Conservation (phyloP, 2,113 vertebrate genomes). For the Catharus minimus region DNA sequence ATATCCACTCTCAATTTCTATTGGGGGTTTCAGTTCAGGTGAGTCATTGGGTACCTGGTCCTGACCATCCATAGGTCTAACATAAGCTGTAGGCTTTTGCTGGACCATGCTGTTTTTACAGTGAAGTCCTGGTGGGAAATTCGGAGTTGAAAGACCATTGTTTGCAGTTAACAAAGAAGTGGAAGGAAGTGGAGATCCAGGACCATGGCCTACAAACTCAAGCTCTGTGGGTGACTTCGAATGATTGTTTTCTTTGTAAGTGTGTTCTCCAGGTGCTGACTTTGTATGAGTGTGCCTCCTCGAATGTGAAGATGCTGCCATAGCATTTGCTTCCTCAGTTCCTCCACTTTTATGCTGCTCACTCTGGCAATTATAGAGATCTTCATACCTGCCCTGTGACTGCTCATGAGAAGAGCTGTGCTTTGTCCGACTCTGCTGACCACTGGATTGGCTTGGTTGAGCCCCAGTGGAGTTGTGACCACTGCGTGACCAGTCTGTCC, state of each 20-base stretch:
- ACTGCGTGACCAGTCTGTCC: slow-evolving; percentile 86
- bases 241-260: slow-evolving; percentile 82
- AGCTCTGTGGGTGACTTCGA: slow-evolving; percentile 82
- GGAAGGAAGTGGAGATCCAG: slow-evolving; percentile 86
- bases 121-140: slow-evolving; percentile 86
- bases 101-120: slow-evolving; percentile 86
- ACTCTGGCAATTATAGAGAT: slow-evolving; percentile 83
- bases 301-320: slow-evolving; percentile 73
- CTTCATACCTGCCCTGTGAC: slow-evolving; percentile 80
- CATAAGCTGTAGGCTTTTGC: slow-evolving; percentile 93
- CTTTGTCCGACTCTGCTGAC: slow-evolving; percentile 80
- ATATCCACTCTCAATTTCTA: slow-evolving; percentile 87
- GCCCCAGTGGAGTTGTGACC: slow-evolving; percentile 71
- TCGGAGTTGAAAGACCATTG: slow-evolving; percentile 82
- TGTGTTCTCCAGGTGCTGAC: slow-evolving; percentile 69
- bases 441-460: slow-evolving; percentile 68
- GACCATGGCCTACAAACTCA: slow-evolving; percentile 78
- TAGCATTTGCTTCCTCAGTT: slow-evolving; percentile 78
- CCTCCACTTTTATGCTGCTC: slow-evolving; percentile 82
- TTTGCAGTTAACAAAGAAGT: slow-evolving; percentile 85
- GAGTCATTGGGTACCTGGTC: slow-evolving; percentile 90
- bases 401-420: slow-evolving; percentile 79
- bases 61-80: slow-evolving; percentile 94
- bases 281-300: slow-evolving; percentile 80
- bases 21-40: slow-evolving; percentile 86